phyloP scores from a whole-genome alignment of 2,888 invertebrate species.

The Onthophagus sagittarius region DNA sequence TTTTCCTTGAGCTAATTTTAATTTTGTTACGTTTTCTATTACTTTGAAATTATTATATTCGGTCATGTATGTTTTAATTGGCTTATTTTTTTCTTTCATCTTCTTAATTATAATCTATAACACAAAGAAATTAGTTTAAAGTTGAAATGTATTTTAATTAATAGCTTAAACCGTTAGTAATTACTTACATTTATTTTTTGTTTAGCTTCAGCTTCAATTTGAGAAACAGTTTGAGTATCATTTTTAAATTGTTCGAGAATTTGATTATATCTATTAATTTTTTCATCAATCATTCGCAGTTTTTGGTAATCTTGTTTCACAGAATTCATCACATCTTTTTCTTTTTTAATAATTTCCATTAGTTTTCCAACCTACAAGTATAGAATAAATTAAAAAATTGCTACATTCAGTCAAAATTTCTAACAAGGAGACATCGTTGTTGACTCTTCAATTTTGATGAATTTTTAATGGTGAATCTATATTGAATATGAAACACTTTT shows the following conservation, averaged over 20 bases:
- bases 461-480: no score
- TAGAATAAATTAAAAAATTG: no score
- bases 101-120: slow-evolving; percentile 35
- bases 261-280: slow-evolving; percentile 24
- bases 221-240: slow-evolving; percentile 21
- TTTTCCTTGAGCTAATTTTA: background rate
- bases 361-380: slow-evolving; percentile 31
- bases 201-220: slow-evolving; percentile 38
- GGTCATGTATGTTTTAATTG: background rate
- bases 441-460: no score
- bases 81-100: slow-evolving; percentile 38
- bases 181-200: slow-evolving; percentile 33
- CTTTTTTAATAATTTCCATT: slow-evolving; percentile 28
- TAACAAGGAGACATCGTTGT: no score
- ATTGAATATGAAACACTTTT: no score
- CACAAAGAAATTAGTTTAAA: no score
- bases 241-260: slow-evolving; percentile 25
- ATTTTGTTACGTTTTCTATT: background rate
- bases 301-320: slow-evolving; percentile 23
- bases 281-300: slow-evolving; percentile 22
- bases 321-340: slow-evolving; percentile 18
- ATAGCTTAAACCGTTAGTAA: background rate
- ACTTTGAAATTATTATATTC: background rate
- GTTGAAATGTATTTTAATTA: no score
- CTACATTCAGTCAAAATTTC: no score